Base-by-base conservation (phyloP, 2,888 invertebrate species). In the Leptarthrus brevirostris region DNA sequence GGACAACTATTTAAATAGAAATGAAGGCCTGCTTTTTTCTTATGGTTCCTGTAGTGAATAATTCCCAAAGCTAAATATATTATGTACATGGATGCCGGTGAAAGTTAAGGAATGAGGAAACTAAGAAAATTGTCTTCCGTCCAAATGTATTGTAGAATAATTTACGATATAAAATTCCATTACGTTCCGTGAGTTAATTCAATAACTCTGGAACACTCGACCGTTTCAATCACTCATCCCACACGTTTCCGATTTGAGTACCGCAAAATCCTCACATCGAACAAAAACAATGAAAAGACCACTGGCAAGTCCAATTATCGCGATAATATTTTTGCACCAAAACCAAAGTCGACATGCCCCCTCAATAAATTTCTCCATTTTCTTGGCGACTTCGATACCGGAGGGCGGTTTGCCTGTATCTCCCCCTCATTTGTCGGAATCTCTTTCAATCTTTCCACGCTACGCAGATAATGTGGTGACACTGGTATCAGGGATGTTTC, bases 361-460 rank as follows among this genome's bases (percentile, higher is more conserved):
- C 30, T 72, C 66, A 75, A 75, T 75, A 75, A 75, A 75, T 75
- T 75, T 74, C 66, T 58, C 72, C 72, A 56, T 72, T 30, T 72
- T 72, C 47, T 72, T 54, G 22, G 56, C 40, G 26, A 71, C 54
- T 72, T 12, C 44, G 26, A 54, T 49, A 44, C 61, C 20, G 54
- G 69, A 71, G 76, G 76, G 74, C 72, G 76, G 72, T 74, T 76
- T 74, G 74, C 47, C 58, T 58, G 74, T 74, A 76, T 76, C 74
- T 76, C 73, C 71, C 74, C 71, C 74, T 76, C 70, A 71, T 76
- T 76, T 76, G 76, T 74, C 76, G 76, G 76, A 66, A 76, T 74
- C 76, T 74, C 74, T 76, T 76, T 74, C 73, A 76, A 76, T 76
- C 76, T 74, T 70, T 72, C 71, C 74, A 70, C 73, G 74, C 74